Percentiles rank a stretch among this genome's conserved stretches.
Evolutionary conservation across 2,113 vertebrate genomes (phyloP).

Genomic region (Nothobranchius kuhntae): DNA sequence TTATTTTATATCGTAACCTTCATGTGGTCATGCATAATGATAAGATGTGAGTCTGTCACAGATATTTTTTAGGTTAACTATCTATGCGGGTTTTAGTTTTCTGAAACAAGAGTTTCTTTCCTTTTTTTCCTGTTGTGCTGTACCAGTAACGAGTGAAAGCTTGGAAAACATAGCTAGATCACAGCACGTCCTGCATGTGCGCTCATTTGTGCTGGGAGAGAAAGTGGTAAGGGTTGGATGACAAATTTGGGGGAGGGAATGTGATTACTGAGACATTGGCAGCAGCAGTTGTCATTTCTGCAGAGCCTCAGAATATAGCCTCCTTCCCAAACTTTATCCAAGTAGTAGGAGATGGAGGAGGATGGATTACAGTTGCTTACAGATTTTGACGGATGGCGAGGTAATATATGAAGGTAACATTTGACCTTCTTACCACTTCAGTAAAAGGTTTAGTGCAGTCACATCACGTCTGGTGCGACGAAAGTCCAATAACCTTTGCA

Average conservation of each 20-base stretch:
- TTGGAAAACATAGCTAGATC: conserved; percentile 34
- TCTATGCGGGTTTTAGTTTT: not conserved
- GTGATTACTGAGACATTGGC: conserved; percentile 57
- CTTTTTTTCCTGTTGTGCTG: not conserved
- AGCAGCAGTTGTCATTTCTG: conserved; percentile 38
- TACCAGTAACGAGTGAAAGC: conserved; percentile 15
- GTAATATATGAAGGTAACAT: conserved; percentile 25
- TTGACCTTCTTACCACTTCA: conserved; percentile 54
- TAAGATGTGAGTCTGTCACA: not conserved
- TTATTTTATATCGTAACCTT: conserved; percentile 24
- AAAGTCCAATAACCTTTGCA: conserved; percentile 70
- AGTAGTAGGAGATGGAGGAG: conserved; percentile 15
- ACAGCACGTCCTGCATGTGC: conserved; percentile 27
- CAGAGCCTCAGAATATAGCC: conserved; percentile 40
- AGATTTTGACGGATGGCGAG: conserved; percentile 33
- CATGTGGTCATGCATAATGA: not conserved
- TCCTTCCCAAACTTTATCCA: conserved; percentile 18
- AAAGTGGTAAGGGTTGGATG: conserved; percentile 46
- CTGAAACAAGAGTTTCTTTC: not conserved
- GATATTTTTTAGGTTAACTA: not conserved
- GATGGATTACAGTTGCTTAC: conserved; percentile 38
- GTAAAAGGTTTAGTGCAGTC: conserved; percentile 31
- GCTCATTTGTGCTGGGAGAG: conserved; percentile 47
- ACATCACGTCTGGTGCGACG: conserved; percentile 54
- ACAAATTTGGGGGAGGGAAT: conserved; percentile 58